Percentiles rank a stretch among this genome's conserved stretches.
phyloP scores from a whole-genome alignment of 2,113 vertebrate species.

The Oriolus oriolus region DNA sequence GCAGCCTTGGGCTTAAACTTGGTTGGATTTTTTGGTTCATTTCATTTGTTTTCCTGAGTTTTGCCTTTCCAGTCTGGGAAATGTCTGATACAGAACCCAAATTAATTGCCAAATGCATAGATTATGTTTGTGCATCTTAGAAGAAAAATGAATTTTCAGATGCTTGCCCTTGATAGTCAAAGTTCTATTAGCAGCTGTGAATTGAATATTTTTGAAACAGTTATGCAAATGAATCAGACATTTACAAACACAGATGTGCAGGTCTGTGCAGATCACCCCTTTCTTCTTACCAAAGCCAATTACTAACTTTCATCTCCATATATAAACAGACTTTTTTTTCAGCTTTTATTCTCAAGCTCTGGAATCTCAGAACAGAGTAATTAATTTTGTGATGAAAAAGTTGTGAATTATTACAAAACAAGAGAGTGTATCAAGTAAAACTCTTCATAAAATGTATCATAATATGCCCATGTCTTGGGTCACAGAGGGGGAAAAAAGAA shows the following conservation, averaged over 20 bases:
- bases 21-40: rapidly evolving
- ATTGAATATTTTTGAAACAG: not conserved
- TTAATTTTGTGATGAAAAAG: not conserved
- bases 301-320: not conserved
- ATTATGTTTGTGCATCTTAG: not conserved
- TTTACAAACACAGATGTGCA: not conserved
- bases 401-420: not conserved
- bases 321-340: not conserved
- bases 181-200: not conserved
- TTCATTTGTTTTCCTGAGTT: not conserved
- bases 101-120: not conserved
- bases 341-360: not conserved
- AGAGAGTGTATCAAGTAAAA: not conserved
- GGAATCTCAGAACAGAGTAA: not conserved
- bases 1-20: not conserved
- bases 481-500: not conserved
- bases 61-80: not conserved
- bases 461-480: not conserved
- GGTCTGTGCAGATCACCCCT: not conserved
- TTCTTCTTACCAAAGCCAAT: not conserved
- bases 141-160: slow-evolving; percentile 2
- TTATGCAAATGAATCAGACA: not conserved
- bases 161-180: not conserved
- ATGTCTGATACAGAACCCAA: not conserved
- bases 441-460: not conserved